Base-by-base conservation (phyloP, 2,888 invertebrate species). In the Dasypolia templi region DNA sequence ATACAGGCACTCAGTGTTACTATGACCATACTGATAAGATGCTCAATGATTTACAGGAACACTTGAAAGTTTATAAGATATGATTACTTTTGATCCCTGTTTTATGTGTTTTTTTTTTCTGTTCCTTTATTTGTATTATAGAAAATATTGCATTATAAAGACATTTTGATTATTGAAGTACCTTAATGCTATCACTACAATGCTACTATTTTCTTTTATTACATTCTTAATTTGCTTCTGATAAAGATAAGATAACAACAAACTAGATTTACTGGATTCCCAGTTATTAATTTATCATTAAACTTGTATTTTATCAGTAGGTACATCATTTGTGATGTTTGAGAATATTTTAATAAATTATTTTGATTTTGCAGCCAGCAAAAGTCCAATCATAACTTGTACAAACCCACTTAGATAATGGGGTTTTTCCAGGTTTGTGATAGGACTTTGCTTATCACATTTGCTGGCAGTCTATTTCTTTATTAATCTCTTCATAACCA, bases 211-310 rank as follows among this genome's bases (percentile, higher is more conserved):
- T 42, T 68, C 69, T 53, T 39, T 29, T 14, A n/a, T 68, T 51
- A 59, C 58, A 59, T 77, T 5, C 35, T 35, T 77, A 67, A 67
- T 59, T 67, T 51, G 32, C 9, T 53, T 53, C 32, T 39, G 2
- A 22, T 68, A 68, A 11, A 61, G 46, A 77, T 78, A 46, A 61
- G 51, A 75, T 68, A 68, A 12, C 6, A 46, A 58, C 35, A 26
- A 58, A 56, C 51, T 76, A 32, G 2, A 35, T 44, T 59, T 39
- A 46, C n/a, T 9, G 17, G 22, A 44, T n/a, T 42, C 22, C 7
- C 17, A n/a, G n/a, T 77, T 69, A 42, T 44, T 44, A 14, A 58
- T 66, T 77, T 76, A 51, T 56, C 46, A 76, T 77, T 58, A 44
- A 49, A 58, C 7, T 65, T 51, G 17, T 65, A 64, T 59, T 51